Evolutionary conservation across 1,140 invertebrate genomes (phyloP).

Genomic region (Lasaia peninsularis): DNA sequence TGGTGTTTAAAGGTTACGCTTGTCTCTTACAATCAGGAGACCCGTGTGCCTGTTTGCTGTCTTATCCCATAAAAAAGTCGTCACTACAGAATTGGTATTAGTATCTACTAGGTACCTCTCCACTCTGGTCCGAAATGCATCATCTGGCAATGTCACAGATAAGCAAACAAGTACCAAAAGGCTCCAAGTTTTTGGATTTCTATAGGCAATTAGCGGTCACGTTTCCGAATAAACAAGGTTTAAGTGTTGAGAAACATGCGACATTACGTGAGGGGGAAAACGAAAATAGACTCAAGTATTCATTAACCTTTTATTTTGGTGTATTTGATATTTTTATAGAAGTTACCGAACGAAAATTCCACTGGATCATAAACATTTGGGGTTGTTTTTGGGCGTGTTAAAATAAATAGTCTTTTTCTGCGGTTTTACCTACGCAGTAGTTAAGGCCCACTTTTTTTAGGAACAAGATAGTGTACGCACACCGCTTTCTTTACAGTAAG

Average conservation of each 20-base stretch:
- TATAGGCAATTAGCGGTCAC: background rate
- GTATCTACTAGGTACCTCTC: too few relatives aligned
- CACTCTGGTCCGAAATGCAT: too few relatives aligned
- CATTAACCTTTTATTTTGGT: slow-evolving; percentile 2
- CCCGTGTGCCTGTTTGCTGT: too few relatives aligned
- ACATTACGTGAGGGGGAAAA: slow-evolving; percentile 1
- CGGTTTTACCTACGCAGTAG: background rate
- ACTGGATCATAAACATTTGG: background rate
- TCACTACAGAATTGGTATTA: too few relatives aligned
- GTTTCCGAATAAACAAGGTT: background rate
- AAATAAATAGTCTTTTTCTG: background rate
- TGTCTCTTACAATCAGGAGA: too few relatives aligned
- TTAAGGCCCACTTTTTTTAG: too few relatives aligned
- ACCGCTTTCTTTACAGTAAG: too few relatives aligned
- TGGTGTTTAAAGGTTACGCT: too few relatives aligned
- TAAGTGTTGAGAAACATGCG: background rate
- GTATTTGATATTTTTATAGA: background rate
- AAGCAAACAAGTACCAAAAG: background rate
- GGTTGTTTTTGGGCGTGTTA: background rate
- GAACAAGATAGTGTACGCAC: too few relatives aligned
- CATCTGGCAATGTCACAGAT: too few relatives aligned
- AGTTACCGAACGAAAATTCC: background rate
- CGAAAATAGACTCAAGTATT: background rate
- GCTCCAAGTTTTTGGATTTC: background rate
- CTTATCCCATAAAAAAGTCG: too few relatives aligned